Base-by-base conservation (phyloP, 2,113 vertebrate genomes). In the Echinops telfairi region DNA sequence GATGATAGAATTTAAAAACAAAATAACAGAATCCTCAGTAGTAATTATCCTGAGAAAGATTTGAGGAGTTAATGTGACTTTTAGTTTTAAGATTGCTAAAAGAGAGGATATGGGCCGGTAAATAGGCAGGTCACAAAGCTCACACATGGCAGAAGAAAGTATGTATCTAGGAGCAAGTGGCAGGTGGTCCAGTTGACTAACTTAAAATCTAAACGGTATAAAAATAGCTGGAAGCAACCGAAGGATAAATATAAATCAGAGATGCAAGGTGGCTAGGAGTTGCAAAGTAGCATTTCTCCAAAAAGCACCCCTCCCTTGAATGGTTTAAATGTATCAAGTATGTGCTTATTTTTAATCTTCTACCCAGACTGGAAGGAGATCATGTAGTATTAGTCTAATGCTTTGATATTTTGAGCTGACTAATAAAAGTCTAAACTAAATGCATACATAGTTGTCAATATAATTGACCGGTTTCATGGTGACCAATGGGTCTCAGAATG, bases 1-100 rank as follows among this genome's bases (percentile, higher is more conserved):
- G 31, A 91, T 83, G 64, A 86, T 58, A 94, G 53, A 89, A 89
- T 25, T 88, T 23, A 73, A 73, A 86, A 85, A 16, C 23, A 77
- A 43, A 27, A 4, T 84, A 78, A 60, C 2, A 22, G 75, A 81
- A 79, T 90, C 60, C 3, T 93, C 87, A 89, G 17, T 83, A 78
- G 79, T 60, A 79, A 86, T 89, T 91, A 75, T 89, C 20, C 23
- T 87, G 9, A 71, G 77, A 80, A 91, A 80, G n/a, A 57, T 57
- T 57, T 88, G 38, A 94, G 70, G 70, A 47, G 40, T 29, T 73
- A 90, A 73, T 73, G n/a, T 75, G 58, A 83, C 14, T 92, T 92
- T 23, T 8, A 40, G 6, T 62, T 89, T 83, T 29, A 73, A 25
- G 40, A 16, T 31, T 77, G 25, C 31, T 79, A 27, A 81, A 29